phyloP scores from a whole-genome alignment of 2,888 invertebrate genomes.

The Adineta ricciae region DNA sequence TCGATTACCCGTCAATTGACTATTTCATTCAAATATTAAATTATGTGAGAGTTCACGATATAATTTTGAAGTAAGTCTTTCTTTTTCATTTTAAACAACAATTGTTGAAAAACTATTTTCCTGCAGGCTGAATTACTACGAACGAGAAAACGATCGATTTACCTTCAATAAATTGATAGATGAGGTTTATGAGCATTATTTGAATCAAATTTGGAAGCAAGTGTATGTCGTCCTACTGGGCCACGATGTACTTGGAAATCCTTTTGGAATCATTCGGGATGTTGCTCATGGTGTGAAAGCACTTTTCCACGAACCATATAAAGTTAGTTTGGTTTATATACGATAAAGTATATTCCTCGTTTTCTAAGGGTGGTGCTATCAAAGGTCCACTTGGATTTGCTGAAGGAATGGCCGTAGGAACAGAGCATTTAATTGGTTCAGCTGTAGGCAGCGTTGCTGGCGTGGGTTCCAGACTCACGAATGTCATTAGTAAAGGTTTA shows the following conservation, averaged over 20 bases:
- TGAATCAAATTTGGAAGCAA: slow-evolving; percentile 74
- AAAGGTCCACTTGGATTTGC: slow-evolving; percentile 98
- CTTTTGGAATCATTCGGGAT: slow-evolving; percentile 86
- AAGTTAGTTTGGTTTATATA: slow-evolving; percentile 58
- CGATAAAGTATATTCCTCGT: neutral
- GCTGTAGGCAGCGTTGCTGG: slow-evolving; percentile 96
- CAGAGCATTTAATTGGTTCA: slow-evolving; percentile 83
- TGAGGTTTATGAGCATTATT: slow-evolving; percentile 34
- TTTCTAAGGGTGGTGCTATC: neutral
- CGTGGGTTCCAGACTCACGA: slow-evolving; percentile 70
- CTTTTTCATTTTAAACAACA: neutral
- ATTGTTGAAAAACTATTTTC: neutral
- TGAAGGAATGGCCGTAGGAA: slow-evolving; percentile 84
- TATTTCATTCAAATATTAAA: neutral
- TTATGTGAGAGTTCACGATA: slow-evolving; percentile 79
- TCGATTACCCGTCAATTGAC: neutral
- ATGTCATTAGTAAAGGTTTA: slow-evolving; percentile 64
- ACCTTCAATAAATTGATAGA: neutral
- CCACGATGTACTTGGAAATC: slow-evolving; percentile 96
- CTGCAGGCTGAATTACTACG: slow-evolving; percentile 23
- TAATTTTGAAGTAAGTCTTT: slow-evolving; percentile 71
- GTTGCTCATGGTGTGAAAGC: slow-evolving; percentile 91
- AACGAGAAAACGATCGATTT: slow-evolving; percentile 13
- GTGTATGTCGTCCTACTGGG: slow-evolving; percentile 90
- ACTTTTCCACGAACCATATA: slow-evolving; percentile 95